Conservation (phyloP, 2,888 invertebrate genomes). For the Urechis unicinctus region DNA sequence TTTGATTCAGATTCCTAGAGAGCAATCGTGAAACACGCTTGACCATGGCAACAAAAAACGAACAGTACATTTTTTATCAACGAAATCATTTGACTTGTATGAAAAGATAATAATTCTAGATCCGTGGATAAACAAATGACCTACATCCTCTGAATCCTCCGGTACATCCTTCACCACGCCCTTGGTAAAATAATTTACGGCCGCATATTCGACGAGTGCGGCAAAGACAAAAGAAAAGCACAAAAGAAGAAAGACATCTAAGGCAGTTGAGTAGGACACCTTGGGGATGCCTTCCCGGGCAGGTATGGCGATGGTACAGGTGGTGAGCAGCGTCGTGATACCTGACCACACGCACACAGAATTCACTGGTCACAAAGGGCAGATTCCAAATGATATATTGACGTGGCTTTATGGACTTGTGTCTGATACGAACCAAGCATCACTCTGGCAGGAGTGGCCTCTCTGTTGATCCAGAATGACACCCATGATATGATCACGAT, state of each 20-base stretch:
- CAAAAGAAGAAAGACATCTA: slow-evolving; percentile 26
- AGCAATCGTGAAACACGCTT: no score
- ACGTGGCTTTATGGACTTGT: neutral
- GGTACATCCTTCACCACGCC: slow-evolving; percentile 12
- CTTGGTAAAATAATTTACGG: slow-evolving; percentile 30
- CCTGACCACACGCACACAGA: slow-evolving; percentile 57
- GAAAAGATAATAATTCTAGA: no score
- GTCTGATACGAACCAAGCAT: slow-evolving; percentile 62
- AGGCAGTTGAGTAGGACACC: slow-evolving; percentile 27
- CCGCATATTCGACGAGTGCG: slow-evolving; percentile 27
- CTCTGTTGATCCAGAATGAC: slow-evolving; percentile 94
- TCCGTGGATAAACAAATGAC: neutral
- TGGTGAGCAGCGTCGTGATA: slow-evolving; percentile 36
- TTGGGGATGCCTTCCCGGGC: slow-evolving; percentile 63
- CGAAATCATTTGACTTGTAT: no score
- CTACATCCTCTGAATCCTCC: slow-evolving; percentile 18
- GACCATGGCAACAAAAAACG: no score
- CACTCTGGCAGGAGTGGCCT: slow-evolving; percentile 88
- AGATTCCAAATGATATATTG: neutral
- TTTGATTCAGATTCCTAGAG: no score
- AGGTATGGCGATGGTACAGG: slow-evolving; percentile 25
- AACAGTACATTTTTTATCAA: no score
- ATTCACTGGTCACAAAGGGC: neutral
- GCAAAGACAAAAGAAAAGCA: slow-evolving; percentile 31
- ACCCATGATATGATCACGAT: slow-evolving; percentile 95